Percentiles rank a stretch among this genome's conserved stretches.
Conservation (phyloP, 2,888 invertebrate species). For the Tineola bisselliella region DNA sequence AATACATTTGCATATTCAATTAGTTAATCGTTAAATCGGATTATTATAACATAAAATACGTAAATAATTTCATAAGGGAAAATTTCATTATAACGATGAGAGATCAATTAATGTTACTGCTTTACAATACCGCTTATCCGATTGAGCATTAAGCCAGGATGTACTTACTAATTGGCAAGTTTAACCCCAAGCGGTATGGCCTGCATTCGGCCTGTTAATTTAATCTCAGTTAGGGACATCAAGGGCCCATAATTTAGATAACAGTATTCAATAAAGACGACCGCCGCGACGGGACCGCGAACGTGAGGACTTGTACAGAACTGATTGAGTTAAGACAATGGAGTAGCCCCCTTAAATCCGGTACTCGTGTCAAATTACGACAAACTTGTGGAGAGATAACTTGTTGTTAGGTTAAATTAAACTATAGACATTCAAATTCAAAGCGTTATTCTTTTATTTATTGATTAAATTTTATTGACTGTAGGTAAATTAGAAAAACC, state of each 20-base stretch:
- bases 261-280: conserved; percentile 57
- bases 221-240: conserved; percentile 54
- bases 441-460: too few relatives aligned
- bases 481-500: too few relatives aligned
- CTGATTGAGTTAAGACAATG: conserved; percentile 56
- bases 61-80: not conserved
- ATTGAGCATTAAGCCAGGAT: conserved; percentile 36
- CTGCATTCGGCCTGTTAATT: conserved; percentile 53
- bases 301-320: conserved; percentile 37
- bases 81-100: not conserved
- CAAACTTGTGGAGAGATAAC: conserved; percentile 2
- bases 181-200: conserved; percentile 30
- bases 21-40: not conserved
- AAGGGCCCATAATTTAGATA: conserved; percentile 55
- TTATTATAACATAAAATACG: not conserved
- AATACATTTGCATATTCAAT: too few relatives aligned
- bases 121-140: conserved; percentile 38
- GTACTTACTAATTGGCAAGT: conserved; percentile 37
- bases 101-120: conserved; percentile 45
- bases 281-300: conserved; percentile 35
- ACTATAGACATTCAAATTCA: not conserved
- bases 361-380: not conserved
- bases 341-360: conserved; percentile 1
- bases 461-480: too few relatives aligned
- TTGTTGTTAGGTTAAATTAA: not conserved